Base-by-base conservation (phyloP, 2,113 vertebrate genomes). In the Eretmochelys imbricata region DNA sequence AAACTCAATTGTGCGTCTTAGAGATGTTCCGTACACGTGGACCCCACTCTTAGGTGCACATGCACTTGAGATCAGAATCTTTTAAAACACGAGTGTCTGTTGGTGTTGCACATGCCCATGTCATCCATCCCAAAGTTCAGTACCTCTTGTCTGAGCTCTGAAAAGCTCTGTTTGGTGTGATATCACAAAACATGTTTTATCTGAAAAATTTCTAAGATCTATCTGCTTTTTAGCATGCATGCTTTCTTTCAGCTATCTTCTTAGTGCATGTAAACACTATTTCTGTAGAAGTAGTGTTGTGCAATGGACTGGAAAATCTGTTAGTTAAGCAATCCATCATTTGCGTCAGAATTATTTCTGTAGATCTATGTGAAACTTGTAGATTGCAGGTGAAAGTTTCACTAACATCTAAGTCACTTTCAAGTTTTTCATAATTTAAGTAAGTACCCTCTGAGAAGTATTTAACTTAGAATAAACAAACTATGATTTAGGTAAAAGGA, bases 281-380 rank as follows among this genome's bases (percentile, higher is more conserved):
- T 76, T 86, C 27, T 35, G 0, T 2, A 76, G 82, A 92, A 85
- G 19, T 13, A 10, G 8, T 24, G 10, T 31, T 42, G 38, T 42
- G 38, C 38, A 42, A 42, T 42, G 38, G 38, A 42, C 38, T 42
- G 38, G 38, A 42, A 42, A 42, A 42, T 42, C 38, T 42, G 38
- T 42, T 42, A 42, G 38, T 42, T 42, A 42, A 42, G 38, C 38
- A 42, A 42, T 42, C 42, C 42, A 27, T 46, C 24, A 48, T 85
- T 88, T 91, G 76, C 91, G 54, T 91, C 48, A 87, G 76, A 90
- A 89, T 85, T 80, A 85, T 35, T 94, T 91, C 55, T 79, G 59
- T 42, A 7, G 75, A 95, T 53, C 62, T 76, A 27, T 29, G 46
- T 27, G 11, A 87, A 94, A 90, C 10, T 17, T 50, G 5, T 51